Conservation (phyloP, 2,888 invertebrate species). For the Dryococelus australis region DNA sequence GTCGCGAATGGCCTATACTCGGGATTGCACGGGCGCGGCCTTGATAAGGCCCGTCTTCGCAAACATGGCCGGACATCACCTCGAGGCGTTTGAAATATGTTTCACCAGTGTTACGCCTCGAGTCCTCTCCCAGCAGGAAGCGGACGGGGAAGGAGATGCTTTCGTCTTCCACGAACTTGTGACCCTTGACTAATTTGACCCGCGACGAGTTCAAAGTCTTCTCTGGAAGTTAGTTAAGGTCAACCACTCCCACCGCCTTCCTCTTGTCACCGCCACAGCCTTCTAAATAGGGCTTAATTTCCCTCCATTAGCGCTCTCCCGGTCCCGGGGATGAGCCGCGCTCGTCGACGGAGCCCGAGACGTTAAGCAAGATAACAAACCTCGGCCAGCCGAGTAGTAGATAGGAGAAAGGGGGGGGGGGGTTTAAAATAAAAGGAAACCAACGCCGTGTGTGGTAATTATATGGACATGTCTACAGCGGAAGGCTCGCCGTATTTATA, state of each 20-base stretch:
- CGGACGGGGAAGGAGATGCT: not conserved
- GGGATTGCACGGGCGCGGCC: too few species aligned
- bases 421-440: not conserved
- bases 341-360: not conserved
- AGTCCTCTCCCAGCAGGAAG: not conserved
- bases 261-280: not conserved
- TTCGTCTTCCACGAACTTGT: not conserved
- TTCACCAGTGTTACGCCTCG: too few species aligned
- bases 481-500: not conserved
- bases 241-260: not conserved
- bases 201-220: not conserved
- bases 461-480: not conserved
- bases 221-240: not conserved
- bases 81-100: too few species aligned
- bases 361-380: not conserved
- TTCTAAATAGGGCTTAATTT: slow-evolving; percentile 11
- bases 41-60: too few species aligned
- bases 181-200: not conserved
- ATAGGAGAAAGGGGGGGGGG: not conserved
- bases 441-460: not conserved
- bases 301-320: not conserved
- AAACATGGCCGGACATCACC: too few species aligned
- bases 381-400: too few species aligned
- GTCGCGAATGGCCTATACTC: too few species aligned
- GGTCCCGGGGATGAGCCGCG: not conserved